Conservation (phyloP, 1,140 invertebrate genomes). For the Trachelipus rathkii region DNA sequence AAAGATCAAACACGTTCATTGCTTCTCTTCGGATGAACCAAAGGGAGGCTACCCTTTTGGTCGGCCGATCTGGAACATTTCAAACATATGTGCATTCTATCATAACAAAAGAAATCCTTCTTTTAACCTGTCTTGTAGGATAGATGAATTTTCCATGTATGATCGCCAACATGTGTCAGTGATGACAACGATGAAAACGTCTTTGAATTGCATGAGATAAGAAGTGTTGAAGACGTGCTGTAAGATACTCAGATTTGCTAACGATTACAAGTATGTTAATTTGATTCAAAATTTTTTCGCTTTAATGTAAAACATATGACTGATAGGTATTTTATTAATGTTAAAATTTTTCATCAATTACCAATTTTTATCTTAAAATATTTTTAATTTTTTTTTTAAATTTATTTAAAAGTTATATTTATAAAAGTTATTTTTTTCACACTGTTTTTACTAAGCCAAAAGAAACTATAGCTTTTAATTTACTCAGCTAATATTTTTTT, state of each 20-base stretch:
- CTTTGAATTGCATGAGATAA: constrained; percentile 64
- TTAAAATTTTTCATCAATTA: background rate
- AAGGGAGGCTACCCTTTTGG: background rate
- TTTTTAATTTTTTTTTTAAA: too few relatives aligned
- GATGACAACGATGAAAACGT: constrained; percentile 55
- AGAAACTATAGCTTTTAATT: too few relatives aligned
- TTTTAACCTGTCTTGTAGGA: constrained; percentile 26
- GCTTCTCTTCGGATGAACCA: too few relatives aligned
- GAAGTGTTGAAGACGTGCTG: constrained; percentile 68
- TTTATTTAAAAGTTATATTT: too few relatives aligned
- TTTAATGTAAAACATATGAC: background rate
- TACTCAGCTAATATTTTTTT: too few relatives aligned
- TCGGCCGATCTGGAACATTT: constrained; percentile 22
- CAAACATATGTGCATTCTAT: constrained; percentile 25
- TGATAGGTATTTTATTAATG: background rate
- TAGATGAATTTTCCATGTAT: constrained; percentile 51
- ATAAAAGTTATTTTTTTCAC: too few relatives aligned
- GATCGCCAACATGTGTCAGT: constrained; percentile 53
- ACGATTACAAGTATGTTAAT: constrained; percentile 32
- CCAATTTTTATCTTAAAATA: too few relatives aligned
- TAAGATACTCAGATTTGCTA: constrained; percentile 30
- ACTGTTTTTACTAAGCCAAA: too few relatives aligned
- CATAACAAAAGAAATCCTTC: constrained; percentile 20
- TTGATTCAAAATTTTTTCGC: background rate
- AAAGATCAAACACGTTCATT: too few relatives aligned